A percentile compares a stretch with the other conserved stretches of the same genome.
Evolutionary conservation across 2,797 vertebrate genomes (phyloP).

Genomic region (Lacerta bilineata): DNA sequence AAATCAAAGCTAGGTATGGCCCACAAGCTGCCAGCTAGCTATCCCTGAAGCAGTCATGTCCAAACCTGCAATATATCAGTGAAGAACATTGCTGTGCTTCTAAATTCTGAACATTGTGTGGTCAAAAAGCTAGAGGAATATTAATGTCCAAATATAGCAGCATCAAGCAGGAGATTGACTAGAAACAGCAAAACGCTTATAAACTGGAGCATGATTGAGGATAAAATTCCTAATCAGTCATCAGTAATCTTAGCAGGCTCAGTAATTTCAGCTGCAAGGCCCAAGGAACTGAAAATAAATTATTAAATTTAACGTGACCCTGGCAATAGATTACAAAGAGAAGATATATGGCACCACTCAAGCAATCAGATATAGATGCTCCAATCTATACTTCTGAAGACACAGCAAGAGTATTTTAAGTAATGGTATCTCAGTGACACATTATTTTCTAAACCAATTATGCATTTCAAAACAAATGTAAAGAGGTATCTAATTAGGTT

Average conservation of each 20-base stretch:
- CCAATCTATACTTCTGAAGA: conserved; percentile 72
- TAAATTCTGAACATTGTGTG: background rate
- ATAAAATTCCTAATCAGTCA: conserved; percentile 55
- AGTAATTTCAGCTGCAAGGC: conserved; percentile 25
- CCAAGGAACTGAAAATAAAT: conserved; percentile 71
- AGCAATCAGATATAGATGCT: conserved; percentile 72
- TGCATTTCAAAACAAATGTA: conserved; percentile 70
- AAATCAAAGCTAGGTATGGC: background rate
- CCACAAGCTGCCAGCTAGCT: background rate
- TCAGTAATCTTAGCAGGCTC: conserved; percentile 64
- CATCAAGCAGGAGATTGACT: conserved; percentile 28
- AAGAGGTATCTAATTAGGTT: conserved; percentile 77
- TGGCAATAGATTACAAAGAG: conserved; percentile 62
- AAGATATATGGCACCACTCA: conserved; percentile 61
- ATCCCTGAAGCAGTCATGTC: background rate
- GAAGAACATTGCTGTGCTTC: background rate
- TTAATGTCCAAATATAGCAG: conserved; percentile 11
- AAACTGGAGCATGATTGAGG: conserved; percentile 55
- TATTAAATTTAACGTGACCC: conserved; percentile 69
- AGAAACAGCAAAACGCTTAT: conserved; percentile 55
- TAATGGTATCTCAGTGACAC: conserved; percentile 57
- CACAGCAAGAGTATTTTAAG: conserved; percentile 64
- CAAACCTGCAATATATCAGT: background rate
- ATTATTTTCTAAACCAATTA: conserved; percentile 72
- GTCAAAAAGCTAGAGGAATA: conserved; percentile 34